Evolutionary conservation across 2,113 vertebrate species (phyloP).

Genomic region (Semnornis frantzii): DNA sequence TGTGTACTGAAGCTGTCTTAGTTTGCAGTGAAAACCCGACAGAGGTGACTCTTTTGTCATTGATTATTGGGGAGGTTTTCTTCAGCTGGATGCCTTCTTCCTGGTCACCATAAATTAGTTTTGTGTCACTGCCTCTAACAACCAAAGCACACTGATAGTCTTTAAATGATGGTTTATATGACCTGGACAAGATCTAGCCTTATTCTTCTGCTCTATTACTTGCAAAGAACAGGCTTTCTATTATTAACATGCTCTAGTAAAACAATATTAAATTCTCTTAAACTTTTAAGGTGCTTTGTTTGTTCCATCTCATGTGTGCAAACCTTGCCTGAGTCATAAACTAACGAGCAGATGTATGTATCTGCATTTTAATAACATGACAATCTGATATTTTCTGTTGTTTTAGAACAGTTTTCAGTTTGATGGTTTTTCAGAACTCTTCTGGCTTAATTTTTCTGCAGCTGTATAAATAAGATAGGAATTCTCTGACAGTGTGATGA

Average conservation of each 20-base stretch:
- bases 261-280: constrained; percentile 9
- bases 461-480: constrained; percentile 22
- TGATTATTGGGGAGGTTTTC: constrained; percentile 46
- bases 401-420: background rate
- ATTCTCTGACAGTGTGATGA: background rate
- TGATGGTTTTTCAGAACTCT: background rate
- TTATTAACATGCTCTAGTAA: constrained; percentile 18
- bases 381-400: background rate
- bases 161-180: constrained; percentile 46
- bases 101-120: constrained; percentile 38
- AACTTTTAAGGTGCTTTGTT: background rate
- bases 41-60: constrained; percentile 67
- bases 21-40: background rate
- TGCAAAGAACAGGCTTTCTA: constrained; percentile 8
- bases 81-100: constrained; percentile 46
- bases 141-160: constrained; percentile 27
- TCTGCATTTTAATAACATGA: background rate
- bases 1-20: background rate
- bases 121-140: constrained; percentile 52
- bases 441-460: background rate
- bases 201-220: constrained; percentile 46
- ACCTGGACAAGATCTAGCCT: constrained; percentile 26
- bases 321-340: background rate
- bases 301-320: background rate
- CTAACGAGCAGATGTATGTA: background rate